These are phyloP conservation scores for Crypturellus tataupa DNA, from an alignment of 2,797 vertebrate genomes.

Conservation along the genomic window DNA sequence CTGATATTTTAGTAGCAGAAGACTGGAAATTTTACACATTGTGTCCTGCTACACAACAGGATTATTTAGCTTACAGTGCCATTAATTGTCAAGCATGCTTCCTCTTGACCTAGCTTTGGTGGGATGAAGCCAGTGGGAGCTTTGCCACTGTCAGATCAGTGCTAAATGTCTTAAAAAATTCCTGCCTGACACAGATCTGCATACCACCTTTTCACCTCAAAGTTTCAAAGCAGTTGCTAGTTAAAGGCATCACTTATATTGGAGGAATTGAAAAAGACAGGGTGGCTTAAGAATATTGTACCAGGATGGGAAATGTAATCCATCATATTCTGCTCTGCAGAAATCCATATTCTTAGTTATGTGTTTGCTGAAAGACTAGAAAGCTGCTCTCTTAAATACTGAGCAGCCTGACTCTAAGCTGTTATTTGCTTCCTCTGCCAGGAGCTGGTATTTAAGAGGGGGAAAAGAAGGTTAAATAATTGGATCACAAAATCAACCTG, in stretches of 20 bases:
- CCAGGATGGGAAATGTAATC: neutral
- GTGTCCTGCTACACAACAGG: neutral
- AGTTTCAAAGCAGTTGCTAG: neutral
- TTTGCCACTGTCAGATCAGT: neutral
- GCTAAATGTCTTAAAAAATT: neutral
- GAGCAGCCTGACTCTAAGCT: neutral
- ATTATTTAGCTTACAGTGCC: neutral
- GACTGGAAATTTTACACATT: neutral
- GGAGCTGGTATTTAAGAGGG: neutral
- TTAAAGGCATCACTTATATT: neutral
- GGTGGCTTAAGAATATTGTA: neutral
- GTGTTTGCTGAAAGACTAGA: fast-evolving
- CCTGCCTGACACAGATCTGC: neutral
- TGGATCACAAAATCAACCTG: neutral
- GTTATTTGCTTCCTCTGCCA: neutral
- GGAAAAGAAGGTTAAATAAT: constrained; percentile 6
- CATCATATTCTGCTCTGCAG: neutral
- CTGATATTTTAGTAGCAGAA: neutral
- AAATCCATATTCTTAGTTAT: neutral
- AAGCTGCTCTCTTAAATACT: neutral
- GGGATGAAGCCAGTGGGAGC: neutral
- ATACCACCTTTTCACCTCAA: neutral
- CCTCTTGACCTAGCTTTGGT: neutral
- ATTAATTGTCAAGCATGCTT: neutral
- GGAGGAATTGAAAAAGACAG: neutral